Percentiles rank a stretch among this genome's conserved stretches.
Conservation (phyloP, 2,797 vertebrate genomes). For the Pseudocheirus occidentalis region DNA sequence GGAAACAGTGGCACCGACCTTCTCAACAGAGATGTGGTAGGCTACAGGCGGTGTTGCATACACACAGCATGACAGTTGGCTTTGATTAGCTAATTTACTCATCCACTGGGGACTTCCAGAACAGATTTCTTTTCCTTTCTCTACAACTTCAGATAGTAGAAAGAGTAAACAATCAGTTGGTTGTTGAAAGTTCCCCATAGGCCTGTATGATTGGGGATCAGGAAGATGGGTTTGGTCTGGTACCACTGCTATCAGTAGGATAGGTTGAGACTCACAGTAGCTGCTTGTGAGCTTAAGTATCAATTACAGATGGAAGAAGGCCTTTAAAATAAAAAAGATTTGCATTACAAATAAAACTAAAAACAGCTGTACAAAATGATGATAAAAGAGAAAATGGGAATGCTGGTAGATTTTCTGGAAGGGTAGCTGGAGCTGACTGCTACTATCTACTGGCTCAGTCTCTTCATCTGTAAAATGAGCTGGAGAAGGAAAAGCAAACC, state of each 20-base stretch:
- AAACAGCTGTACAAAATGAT: not conserved
- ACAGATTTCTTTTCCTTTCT: constrained; percentile 53
- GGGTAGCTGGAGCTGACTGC: too few species aligned
- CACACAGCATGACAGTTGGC: not conserved
- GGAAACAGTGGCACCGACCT: not conserved
- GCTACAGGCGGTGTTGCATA: not conserved
- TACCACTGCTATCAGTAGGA: constrained; percentile 29
- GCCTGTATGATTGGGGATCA: constrained; percentile 29
- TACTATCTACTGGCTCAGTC: not conserved
- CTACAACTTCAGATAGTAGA: not conserved
- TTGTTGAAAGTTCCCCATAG: constrained; percentile 40
- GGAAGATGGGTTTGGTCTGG: not conserved
- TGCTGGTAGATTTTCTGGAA: too few species aligned
- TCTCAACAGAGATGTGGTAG: not conserved
- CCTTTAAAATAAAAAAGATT: not conserved
- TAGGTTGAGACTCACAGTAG: constrained; percentile 37
- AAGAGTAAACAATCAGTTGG: constrained; percentile 57
- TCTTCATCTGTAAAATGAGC: too few species aligned
- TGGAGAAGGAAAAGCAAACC: too few species aligned
- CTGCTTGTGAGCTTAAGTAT: constrained; percentile 22
- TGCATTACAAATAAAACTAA: not conserved
- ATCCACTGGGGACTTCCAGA: constrained; percentile 15
- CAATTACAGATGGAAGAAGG: constrained; percentile 6
- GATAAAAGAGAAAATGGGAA: not conserved
- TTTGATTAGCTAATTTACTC: not conserved